phyloP scores from a whole-genome alignment of 2,888 invertebrate genomes.

The Cephus nigrinus region DNA sequence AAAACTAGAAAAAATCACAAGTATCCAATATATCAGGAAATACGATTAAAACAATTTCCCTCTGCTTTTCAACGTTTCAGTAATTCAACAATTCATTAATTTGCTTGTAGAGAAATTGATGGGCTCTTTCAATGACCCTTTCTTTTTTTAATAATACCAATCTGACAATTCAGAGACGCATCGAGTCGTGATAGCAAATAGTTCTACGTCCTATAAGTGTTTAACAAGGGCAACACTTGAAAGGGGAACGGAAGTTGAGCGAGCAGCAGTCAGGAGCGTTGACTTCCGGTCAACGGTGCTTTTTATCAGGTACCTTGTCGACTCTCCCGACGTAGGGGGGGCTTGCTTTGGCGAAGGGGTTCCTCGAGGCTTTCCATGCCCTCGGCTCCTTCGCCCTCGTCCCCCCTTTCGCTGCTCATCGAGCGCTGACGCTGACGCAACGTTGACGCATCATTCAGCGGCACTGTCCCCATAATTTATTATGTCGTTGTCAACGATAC shows the following conservation, averaged over 20 bases:
- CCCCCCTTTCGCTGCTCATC: slow-evolving; percentile 73
- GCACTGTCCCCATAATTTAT: slow-evolving; percentile 66
- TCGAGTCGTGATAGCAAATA: neutral
- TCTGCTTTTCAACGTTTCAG: neutral
- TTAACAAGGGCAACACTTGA: slow-evolving; percentile 27
- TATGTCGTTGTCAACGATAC: slow-evolving; percentile 27
- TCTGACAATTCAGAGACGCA: slow-evolving; percentile 6
- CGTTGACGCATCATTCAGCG: slow-evolving; percentile 75
- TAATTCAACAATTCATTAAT: neutral
- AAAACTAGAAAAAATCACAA: neutral
- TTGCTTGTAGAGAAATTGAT: neutral
- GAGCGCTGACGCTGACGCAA: slow-evolving; percentile 73
- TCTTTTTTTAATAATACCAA: neutral
- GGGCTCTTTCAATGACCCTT: neutral
- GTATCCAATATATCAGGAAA: neutral
- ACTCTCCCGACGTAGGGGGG: slow-evolving; percentile 70
- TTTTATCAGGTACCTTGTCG: slow-evolving; percentile 71
- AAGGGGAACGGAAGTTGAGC: slow-evolving; percentile 18
- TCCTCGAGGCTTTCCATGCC: slow-evolving; percentile 73
- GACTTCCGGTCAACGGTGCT: slow-evolving; percentile 26
- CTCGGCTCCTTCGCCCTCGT: slow-evolving; percentile 66
- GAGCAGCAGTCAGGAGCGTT: slow-evolving; percentile 1
- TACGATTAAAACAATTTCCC: no score
- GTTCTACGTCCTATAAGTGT: slow-evolving; percentile 45
- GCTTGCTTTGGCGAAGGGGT: slow-evolving; percentile 68